Evolutionary conservation across 2,888 invertebrate species (phyloP).

Genomic region (Tenthredo amoena): DNA sequence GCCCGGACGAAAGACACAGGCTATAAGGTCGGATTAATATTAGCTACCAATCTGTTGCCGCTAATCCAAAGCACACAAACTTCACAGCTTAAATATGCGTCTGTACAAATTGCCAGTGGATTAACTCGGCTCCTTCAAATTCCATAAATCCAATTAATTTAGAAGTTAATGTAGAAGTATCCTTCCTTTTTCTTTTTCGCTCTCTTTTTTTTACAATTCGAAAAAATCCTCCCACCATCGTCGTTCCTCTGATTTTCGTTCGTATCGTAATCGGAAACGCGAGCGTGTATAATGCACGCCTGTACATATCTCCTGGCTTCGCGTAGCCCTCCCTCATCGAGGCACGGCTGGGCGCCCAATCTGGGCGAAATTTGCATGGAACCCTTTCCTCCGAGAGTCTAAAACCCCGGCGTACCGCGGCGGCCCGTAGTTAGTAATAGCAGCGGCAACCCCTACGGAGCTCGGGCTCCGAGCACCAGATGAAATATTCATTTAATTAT

Average conservation of each 20-base stretch:
- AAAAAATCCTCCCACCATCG: too few species aligned
- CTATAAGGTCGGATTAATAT: slow-evolving; percentile 49
- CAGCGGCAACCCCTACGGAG: slow-evolving; percentile 27
- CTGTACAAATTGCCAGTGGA: slow-evolving; percentile 30
- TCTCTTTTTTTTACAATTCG: not conserved
- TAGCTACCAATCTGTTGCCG: slow-evolving; percentile 45
- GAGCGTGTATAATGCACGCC: not conserved
- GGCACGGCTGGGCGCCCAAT: slow-evolving; percentile 63
- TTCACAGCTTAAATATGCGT: slow-evolving; percentile 11
- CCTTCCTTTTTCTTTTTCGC: not conserved
- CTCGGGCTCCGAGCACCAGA: slow-evolving; percentile 62
- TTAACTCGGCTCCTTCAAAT: not conserved
- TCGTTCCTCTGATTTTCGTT: not conserved
- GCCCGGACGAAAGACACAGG: slow-evolving; percentile 36
- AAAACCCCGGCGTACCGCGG: slow-evolving; percentile 24
- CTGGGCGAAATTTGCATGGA: slow-evolving; percentile 71
- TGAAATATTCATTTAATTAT: slow-evolving; percentile 76
- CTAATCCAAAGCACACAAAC: slow-evolving; percentile 25
- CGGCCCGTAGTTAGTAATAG: slow-evolving; percentile 47
- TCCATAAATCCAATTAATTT: not conserved
- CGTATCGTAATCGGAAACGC: not conserved
- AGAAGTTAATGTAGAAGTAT: not conserved
- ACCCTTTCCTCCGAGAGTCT: slow-evolving; percentile 64
- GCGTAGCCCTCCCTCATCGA: slow-evolving; percentile 41
- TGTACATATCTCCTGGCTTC: not conserved